Base-by-base conservation (phyloP, 2,888 invertebrate genomes). In the Incurvaria masculella region DNA sequence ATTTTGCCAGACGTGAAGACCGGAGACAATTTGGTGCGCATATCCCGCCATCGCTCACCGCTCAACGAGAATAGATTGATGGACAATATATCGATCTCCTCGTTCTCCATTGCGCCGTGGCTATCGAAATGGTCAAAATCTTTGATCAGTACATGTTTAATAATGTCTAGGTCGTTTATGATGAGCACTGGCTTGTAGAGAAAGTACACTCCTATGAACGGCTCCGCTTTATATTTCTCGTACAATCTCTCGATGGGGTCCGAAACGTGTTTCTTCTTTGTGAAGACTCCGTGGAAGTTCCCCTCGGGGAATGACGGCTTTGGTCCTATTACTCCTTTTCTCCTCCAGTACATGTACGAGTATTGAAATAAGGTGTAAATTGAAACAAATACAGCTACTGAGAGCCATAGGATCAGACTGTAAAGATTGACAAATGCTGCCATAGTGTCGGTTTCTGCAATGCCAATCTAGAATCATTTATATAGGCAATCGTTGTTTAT, bases 1-100 rank as follows among this genome's bases (percentile, higher is more conserved):
- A 81, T 72, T 55, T 72, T 79, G 5, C 73, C 75, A 0, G 75
- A 67, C 1, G 73, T 72, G 46, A 81, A 81, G 0, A 72, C 69
- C 0, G 79, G 73, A 0, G 73, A 68, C 21, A 80, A 49, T 45
- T 74, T 71, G 1, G 61, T 57, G 14, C 81, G 60, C 41, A 79
- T 54, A n/a, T 61, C 59, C 44, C 67, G 73, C 81, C 81, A 81
- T 44, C 68, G 62, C 2, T 63, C 58, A 2, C 71, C 75, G 2
- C 65, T 65, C 20, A 69, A 46, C n/a, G 55, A 53, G 5, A 68
- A 55, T 4, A 74, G 52, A 52, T 69, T 61, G 0, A 56, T 64
- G 0, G 61, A 55, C 2, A 72, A 27, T 0, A 71, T 70, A 55
- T 70, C 69, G 17, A 60, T 59, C 10, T 56, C 52, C 4, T 62